phyloP scores from a whole-genome alignment of 2,797 vertebrate species.

The Ptychobarbus kaznakovi region DNA sequence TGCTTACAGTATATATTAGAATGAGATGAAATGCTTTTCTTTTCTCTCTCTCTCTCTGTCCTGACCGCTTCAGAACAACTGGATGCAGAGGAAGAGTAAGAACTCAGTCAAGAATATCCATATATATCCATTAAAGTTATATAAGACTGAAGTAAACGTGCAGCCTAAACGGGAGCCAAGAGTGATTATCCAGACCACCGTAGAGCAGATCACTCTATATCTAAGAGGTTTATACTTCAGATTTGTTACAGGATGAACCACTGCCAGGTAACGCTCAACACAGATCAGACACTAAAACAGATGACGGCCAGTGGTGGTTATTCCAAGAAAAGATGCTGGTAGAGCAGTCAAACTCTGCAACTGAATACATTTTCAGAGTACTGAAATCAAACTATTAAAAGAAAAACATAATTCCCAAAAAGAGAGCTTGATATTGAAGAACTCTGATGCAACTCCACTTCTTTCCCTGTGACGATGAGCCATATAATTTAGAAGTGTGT shows the following conservation, averaged over 20 bases:
- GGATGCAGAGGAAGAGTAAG: background rate
- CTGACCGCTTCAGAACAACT: background rate
- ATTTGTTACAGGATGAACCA: too few species aligned
- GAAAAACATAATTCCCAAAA: background rate
- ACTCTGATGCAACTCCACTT: too few species aligned
- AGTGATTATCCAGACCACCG: too few species aligned
- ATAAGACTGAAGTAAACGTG: background rate
- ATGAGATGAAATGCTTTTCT: constrained; percentile 62
- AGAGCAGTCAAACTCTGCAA: background rate
- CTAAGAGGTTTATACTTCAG: too few species aligned
- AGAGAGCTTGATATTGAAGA: constrained; percentile 1
- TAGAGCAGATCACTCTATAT: too few species aligned
- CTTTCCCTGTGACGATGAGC: background rate
- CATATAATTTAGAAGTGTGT: background rate
- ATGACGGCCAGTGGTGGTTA: background rate
- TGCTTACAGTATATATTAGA: constrained; percentile 14
- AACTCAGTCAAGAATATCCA: background rate
- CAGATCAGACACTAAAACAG: background rate
- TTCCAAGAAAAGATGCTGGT: background rate
- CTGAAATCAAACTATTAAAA: background rate
- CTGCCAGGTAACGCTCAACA: too few species aligned
- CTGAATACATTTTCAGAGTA: background rate
- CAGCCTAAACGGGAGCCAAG: too few species aligned
- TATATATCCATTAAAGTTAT: background rate
- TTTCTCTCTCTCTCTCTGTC: too few species aligned